Evolutionary conservation across 2,113 vertebrate species (phyloP).

Genomic region (Siphamia tubifer): DNA sequence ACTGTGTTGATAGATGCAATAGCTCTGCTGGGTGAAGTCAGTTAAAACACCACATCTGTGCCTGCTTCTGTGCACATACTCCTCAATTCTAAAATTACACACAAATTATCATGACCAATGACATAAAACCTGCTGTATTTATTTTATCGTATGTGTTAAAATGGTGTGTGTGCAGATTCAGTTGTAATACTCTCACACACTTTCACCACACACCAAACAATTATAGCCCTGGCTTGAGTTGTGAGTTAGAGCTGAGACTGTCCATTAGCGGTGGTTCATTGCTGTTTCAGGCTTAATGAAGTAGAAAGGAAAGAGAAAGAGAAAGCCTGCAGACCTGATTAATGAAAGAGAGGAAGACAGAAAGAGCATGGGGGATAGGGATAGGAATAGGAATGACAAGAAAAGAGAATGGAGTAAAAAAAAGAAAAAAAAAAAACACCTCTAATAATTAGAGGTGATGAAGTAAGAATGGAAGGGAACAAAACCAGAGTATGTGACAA

Average conservation of each 20-base stretch:
- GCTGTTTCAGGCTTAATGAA: conserved; percentile 64
- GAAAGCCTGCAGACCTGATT: conserved; percentile 49
- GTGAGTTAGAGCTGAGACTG: conserved; percentile 51
- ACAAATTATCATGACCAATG: not conserved
- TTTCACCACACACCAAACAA: conserved; percentile 7
- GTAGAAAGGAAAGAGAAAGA: conserved; percentile 56
- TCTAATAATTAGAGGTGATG: conserved; percentile 39
- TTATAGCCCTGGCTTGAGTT: conserved; percentile 34
- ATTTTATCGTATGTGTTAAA: not conserved
- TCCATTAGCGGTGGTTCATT: conserved; percentile 58
- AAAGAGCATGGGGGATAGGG: not conserved
- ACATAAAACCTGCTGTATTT: not conserved
- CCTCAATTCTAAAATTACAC: not conserved
- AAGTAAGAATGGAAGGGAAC: conserved; percentile 1
- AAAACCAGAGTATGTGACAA: not conserved
- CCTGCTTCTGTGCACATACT: not conserved
- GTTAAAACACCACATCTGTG: too few relatives aligned
- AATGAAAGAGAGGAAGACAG: conserved; percentile 20
- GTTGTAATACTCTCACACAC: not conserved
- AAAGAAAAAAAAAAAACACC: too few relatives aligned
- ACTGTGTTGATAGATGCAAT: too few relatives aligned
- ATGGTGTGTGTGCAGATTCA: not conserved
- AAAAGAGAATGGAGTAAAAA: conserved; percentile 1
- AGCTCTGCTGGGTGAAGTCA: too few relatives aligned
- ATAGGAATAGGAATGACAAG: conserved; percentile 13